Evolutionary conservation across 2,888 invertebrate species (phyloP).

Genomic region (Yponomeuta sedellus): DNA sequence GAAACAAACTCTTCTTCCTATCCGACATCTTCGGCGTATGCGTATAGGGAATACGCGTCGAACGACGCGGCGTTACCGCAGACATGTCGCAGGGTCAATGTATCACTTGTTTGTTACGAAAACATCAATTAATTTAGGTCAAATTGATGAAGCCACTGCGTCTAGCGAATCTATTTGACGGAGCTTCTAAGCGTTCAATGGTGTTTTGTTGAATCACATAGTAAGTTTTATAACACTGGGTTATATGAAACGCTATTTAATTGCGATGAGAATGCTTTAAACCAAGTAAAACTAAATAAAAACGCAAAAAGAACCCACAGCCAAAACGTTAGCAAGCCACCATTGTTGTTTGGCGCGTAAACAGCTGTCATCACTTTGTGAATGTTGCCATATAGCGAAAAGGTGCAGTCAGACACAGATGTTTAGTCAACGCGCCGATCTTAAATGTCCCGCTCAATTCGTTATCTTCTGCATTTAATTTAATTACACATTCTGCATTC

Average conservation of each 20-base stretch:
- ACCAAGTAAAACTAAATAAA: conserved; percentile 30
- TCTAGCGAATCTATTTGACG: conserved; percentile 1
- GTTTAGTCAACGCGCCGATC: too few relatives aligned
- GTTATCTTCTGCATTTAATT: too few relatives aligned
- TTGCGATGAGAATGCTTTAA: conserved; percentile 24
- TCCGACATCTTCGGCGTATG: conserved; percentile 78
- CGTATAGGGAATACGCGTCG: conserved; percentile 48
- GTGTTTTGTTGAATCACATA: background rate
- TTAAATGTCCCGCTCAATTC: too few relatives aligned
- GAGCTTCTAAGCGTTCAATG: background rate
- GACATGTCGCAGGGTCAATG: conserved; percentile 40
- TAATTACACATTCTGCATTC: too few relatives aligned
- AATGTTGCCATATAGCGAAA: conserved; percentile 28
- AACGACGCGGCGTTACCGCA: conserved; percentile 59
- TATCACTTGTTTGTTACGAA: background rate
- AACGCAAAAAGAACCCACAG: conserved; percentile 31
- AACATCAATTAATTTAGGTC: background rate
- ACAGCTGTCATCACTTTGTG: conserved; percentile 50
- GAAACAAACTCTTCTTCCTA: conserved; percentile 80
- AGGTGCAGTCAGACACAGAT: too few relatives aligned
- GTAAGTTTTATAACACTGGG: background rate
- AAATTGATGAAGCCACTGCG: background rate
- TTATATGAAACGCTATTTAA: conserved; percentile 14
- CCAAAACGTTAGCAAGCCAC: conserved; percentile 43
- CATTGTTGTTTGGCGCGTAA: conserved; percentile 75